Percentiles rank a stretch among this genome's conserved stretches.
Evolutionary conservation across 2,888 invertebrate species (phyloP).

Genomic region (Trichacis sp.): DNA sequence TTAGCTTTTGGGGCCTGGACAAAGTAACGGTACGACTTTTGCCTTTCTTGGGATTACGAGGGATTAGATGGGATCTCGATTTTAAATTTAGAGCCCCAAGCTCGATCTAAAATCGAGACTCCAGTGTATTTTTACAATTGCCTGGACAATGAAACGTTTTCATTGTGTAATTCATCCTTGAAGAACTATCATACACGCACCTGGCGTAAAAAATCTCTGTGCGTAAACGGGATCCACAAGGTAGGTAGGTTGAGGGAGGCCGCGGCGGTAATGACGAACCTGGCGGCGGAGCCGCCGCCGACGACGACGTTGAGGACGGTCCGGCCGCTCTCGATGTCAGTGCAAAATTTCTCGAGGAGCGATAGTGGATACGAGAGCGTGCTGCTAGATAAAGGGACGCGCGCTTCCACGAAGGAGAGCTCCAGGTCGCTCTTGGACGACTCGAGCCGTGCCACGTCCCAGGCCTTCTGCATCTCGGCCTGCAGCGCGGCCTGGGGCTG

Average conservation of each 20-base stretch:
- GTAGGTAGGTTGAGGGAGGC: constrained; percentile 62
- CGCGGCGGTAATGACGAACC: constrained; percentile 63
- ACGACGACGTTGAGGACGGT: constrained; percentile 61
- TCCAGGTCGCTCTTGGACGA: constrained; percentile 61
- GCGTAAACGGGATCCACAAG: constrained; percentile 64
- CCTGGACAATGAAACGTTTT: too few relatives aligned
- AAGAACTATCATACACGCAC: constrained; percentile 47
- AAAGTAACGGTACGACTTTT: too few relatives aligned
- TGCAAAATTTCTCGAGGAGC: constrained; percentile 61
- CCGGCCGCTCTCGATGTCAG: constrained; percentile 59
- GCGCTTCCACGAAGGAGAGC: constrained; percentile 61
- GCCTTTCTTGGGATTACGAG: too few relatives aligned
- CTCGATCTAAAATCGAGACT: too few relatives aligned
- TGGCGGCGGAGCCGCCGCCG: constrained; percentile 64
- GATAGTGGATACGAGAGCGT: constrained; percentile 59
- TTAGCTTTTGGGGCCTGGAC: too few relatives aligned
- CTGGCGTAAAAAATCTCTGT: constrained; percentile 64
- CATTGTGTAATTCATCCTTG: too few relatives aligned
- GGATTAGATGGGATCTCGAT: too few relatives aligned
- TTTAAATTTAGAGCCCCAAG: too few relatives aligned
- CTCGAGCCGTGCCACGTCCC: constrained; percentile 63
- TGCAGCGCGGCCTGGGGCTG: constrained; percentile 55
- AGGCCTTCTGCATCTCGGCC: constrained; percentile 46
- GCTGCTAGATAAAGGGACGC: constrained; percentile 51
- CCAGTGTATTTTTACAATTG: too few relatives aligned